Evolutionary conservation across 2,797 vertebrate species (phyloP).

Genomic region (Sebastes trivittatus): DNA sequence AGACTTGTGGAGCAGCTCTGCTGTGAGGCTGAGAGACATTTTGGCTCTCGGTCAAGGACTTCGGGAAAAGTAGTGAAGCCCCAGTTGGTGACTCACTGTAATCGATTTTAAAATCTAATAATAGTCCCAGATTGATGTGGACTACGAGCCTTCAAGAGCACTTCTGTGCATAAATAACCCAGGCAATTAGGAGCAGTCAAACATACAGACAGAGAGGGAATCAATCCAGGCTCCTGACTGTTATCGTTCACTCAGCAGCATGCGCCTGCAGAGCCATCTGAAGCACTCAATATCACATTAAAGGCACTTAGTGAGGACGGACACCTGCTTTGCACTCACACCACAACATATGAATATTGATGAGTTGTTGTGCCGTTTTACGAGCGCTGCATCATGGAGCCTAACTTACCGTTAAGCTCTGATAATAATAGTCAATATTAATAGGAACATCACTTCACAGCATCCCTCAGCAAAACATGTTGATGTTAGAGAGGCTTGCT

Average conservation of each 20-base stretch:
- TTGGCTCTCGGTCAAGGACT: slow-evolving; percentile 1
- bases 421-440: not conserved
- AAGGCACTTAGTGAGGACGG: slow-evolving; percentile 17
- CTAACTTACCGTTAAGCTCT: not conserved
- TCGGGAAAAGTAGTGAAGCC: not conserved
- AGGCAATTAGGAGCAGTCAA: slow-evolving; percentile 1
- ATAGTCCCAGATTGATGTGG: not conserved
- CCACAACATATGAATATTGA: slow-evolving; percentile 3
- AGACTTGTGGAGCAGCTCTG: not conserved
- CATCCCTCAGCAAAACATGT: not conserved
- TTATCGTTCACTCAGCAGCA: slow-evolving; percentile 31
- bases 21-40: not conserved
- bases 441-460: not conserved
- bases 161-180: slow-evolving; percentile 30
- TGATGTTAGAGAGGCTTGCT: not conserved
- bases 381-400: not conserved
- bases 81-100: not conserved
- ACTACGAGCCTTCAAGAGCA: slow-evolving; percentile 7
- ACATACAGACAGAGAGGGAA: not conserved
- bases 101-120: slow-evolving; percentile 35
- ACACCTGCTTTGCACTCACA: not conserved
- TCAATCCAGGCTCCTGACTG: slow-evolving; percentile 40
- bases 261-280: not conserved
- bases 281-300: not conserved
- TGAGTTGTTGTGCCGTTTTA: slow-evolving; percentile 3